Evolutionary conservation across 2,113 vertebrate genomes (phyloP).

Genomic region (Gallinago media): DNA sequence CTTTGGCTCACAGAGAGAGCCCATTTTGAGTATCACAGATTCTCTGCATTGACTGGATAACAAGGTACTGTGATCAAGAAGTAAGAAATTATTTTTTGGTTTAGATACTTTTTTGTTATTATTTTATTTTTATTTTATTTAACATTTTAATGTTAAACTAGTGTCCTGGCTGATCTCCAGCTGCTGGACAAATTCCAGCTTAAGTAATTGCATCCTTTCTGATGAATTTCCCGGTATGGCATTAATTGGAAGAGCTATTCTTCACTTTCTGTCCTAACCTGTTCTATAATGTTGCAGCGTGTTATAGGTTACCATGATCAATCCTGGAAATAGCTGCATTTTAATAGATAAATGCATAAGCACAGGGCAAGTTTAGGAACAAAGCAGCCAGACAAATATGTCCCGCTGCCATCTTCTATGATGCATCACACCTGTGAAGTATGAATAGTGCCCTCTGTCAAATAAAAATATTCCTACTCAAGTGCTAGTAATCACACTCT

Average conservation of each 20-base stretch:
- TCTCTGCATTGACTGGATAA: background rate
- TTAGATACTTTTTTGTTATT: background rate
- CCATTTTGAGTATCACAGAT: background rate
- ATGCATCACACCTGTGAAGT: background rate
- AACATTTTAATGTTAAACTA: background rate
- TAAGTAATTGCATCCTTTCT: slow-evolving; percentile 31
- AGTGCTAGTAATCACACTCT: background rate
- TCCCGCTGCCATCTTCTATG: background rate
- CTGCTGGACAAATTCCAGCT: slow-evolving; percentile 21
- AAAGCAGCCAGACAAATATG: background rate
- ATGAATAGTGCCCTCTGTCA: background rate
- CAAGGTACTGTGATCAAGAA: background rate
- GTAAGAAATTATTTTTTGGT: background rate
- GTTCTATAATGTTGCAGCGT: background rate
- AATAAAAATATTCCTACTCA: background rate
- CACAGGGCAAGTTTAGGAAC: background rate
- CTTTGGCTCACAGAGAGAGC: background rate
- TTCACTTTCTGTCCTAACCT: slow-evolving; percentile 6
- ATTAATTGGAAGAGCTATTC: slow-evolving; percentile 43
- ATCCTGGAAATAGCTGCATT: background rate
- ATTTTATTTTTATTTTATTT: background rate
- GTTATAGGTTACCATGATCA: background rate
- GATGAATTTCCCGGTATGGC: slow-evolving; percentile 34
- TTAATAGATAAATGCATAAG: background rate
- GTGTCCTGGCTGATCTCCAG: slow-evolving; percentile 21